Conservation (phyloP, 53 echinoderm and acorn worm genomes). For the Stichopus horrens region DNA sequence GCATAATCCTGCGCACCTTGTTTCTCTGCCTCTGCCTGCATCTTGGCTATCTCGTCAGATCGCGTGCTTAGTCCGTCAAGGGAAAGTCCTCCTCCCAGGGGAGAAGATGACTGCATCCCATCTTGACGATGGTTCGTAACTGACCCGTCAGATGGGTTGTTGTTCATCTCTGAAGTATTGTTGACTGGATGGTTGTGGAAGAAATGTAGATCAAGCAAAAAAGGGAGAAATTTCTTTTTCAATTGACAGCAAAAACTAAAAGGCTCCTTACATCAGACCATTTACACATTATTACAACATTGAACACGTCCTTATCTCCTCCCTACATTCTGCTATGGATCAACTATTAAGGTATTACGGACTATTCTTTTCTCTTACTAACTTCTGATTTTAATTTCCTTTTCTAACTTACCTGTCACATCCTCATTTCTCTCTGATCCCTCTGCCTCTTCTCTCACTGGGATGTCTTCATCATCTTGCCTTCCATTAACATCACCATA, state of each 20-base stretch:
- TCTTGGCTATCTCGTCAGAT: slow-evolving; percentile 55
- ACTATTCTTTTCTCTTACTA: too few relatives aligned
- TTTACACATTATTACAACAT: too few relatives aligned
- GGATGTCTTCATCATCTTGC: slow-evolving; percentile 5
- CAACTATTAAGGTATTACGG: too few relatives aligned
- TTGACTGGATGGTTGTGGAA: neutral
- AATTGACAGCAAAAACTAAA: too few relatives aligned
- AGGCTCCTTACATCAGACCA: too few relatives aligned
- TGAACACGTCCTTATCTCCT: too few relatives aligned
- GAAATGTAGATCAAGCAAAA: neutral
- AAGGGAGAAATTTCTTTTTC: too few relatives aligned
- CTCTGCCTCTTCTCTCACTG: slow-evolving; percentile 38
- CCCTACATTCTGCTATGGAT: too few relatives aligned
- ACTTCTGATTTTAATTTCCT: too few relatives aligned
- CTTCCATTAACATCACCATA: neutral
- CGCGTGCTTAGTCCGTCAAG: slow-evolving; percentile 12
- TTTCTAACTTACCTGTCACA: too few relatives aligned
- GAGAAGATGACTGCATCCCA: neutral
- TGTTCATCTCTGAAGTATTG: neutral
- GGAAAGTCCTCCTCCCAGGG: neutral
- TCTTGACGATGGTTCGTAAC: neutral
- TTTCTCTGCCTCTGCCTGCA: slow-evolving; percentile 77
- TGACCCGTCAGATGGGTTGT: neutral
- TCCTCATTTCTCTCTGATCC: slow-evolving; percentile 12
- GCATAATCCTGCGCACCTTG: slow-evolving; percentile 87